phyloP scores from a whole-genome alignment of 1,140 invertebrate species.

The Bombus difficillimus region DNA sequence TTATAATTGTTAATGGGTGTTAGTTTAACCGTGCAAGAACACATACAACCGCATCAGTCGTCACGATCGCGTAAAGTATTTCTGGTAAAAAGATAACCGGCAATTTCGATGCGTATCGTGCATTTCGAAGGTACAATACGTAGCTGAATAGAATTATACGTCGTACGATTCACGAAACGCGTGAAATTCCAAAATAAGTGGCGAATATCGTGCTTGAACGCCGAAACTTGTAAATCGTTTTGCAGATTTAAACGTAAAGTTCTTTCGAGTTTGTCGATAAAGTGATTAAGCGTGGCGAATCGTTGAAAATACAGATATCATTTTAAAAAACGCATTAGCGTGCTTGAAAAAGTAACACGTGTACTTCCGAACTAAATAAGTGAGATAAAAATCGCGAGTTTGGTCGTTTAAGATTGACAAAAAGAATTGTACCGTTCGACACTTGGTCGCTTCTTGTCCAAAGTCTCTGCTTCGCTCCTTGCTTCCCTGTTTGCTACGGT shows the following conservation, averaged over 20 bases:
- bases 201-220: no score
- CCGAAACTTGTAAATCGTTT: neutral
- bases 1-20: no score
- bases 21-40: no score
- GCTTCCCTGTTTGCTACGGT: neutral
- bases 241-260: neutral
- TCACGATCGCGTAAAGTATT: no score
- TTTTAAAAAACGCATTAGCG: slow-evolving; percentile 4
- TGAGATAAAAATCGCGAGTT: neutral
- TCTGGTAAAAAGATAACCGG: no score
- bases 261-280: neutral
- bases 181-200: no score
- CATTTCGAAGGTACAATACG: no score
- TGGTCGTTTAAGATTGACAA: neutral
- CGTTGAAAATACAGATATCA: neutral
- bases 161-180: no score
- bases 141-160: no score
- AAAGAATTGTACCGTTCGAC: neutral
- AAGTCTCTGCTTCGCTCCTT: neutral
- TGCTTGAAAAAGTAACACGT: neutral
- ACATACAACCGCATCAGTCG: no score
- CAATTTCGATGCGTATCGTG: no score
- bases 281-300: neutral
- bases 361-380: neutral
- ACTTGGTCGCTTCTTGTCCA: neutral